phyloP scores from a whole-genome alignment of 2,888 invertebrate species.

The Macropis europaea region DNA sequence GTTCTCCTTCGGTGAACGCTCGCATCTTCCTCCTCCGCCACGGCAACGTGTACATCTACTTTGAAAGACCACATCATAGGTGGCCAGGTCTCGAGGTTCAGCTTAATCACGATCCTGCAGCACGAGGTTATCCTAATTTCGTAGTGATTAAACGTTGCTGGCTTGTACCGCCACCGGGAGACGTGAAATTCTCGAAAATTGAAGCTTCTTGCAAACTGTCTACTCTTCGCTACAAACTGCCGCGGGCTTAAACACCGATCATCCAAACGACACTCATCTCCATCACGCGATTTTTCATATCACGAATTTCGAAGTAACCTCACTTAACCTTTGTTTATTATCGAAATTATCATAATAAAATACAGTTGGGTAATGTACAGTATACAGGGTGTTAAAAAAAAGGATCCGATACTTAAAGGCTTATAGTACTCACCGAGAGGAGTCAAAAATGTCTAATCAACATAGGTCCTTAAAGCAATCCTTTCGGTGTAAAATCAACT shows the following conservation, averaged over 20 bases:
- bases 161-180: conserved; percentile 16
- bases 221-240: neutral
- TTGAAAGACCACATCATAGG: conserved; percentile 66
- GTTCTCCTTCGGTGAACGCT: conserved; percentile 9
- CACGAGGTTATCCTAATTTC: conserved; percentile 60
- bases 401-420: too few species aligned
- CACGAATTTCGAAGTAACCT: neutral
- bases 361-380: too few species aligned
- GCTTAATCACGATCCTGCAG: conserved; percentile 56
- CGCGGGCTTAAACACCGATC: neutral
- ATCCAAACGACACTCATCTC: neutral
- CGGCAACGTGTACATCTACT: conserved; percentile 36
- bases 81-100: conserved; percentile 46
- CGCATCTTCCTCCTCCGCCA: conserved; percentile 24
- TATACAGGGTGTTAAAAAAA: too few species aligned
- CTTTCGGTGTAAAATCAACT: too few species aligned
- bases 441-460: too few species aligned
- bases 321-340: too few species aligned
- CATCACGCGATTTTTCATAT: neutral
- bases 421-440: too few species aligned
- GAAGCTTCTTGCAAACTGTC: conserved; percentile 3
- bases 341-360: too few species aligned
- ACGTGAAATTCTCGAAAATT: conserved; percentile 33
- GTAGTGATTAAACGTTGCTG: conserved; percentile 54
- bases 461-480: too few species aligned